Conservation (phyloP, 2,888 invertebrate species). For the Theretra japonica region DNA sequence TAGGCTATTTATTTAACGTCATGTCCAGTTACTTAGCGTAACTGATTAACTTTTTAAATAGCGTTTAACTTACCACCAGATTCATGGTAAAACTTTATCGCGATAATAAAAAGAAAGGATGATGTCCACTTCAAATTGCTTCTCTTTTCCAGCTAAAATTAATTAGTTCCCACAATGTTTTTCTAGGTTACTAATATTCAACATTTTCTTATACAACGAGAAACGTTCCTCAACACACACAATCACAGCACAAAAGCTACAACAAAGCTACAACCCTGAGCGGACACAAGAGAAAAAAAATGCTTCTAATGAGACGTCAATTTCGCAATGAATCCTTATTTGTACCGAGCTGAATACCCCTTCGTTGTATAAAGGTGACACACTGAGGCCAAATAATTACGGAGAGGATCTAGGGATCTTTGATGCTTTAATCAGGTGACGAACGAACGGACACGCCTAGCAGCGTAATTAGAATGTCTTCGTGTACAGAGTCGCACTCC, state of each 20-base stretch:
- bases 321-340: conserved; percentile 26
- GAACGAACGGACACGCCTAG: conserved; percentile 61
- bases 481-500: conserved; percentile 55
- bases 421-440: conserved; percentile 78
- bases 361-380: conserved; percentile 45
- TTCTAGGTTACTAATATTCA: background rate
- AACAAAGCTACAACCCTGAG: background rate
- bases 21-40: too few species aligned
- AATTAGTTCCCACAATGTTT: background rate
- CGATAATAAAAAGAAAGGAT: too few species aligned
- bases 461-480: conserved; percentile 73
- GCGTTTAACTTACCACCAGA: too few species aligned
- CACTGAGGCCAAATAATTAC: conserved; percentile 68
- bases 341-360: conserved; percentile 40
- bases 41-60: too few species aligned
- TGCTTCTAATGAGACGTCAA: conserved; percentile 29
- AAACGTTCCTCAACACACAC: background rate
- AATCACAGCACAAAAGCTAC: conserved; percentile 2
- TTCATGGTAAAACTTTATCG: too few species aligned
- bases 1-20: background rate
- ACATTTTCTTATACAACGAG: background rate
- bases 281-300: conserved; percentile 16
- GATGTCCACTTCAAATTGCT: background rate
- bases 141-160: background rate
- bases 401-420: conserved; percentile 63